Evolutionary conservation across 2,797 vertebrate species (phyloP).

Genomic region (Anolis apletophallus): DNA sequence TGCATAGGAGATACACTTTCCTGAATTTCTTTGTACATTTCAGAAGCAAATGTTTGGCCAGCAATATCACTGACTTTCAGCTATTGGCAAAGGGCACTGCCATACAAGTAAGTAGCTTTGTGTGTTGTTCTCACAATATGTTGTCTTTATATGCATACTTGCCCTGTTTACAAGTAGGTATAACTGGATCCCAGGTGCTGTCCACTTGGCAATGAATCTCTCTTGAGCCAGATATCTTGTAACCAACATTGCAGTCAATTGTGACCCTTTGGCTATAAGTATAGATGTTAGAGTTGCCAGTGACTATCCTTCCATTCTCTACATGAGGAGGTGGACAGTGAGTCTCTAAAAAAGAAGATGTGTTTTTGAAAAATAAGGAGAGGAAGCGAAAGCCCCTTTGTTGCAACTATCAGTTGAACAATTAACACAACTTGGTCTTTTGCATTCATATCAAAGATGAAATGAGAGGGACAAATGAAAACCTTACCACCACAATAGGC

Average conservation of each 20-base stretch:
- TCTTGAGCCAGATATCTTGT: constrained; percentile 49
- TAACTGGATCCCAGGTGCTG: constrained; percentile 1
- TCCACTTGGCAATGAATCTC: constrained; percentile 26
- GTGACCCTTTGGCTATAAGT: constrained; percentile 8
- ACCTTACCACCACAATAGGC: constrained; percentile 65
- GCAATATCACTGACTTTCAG: too few relatives aligned
- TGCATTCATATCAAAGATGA: neutral
- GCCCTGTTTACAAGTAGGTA: constrained; percentile 3
- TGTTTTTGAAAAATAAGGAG: neutral
- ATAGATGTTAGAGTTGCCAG: constrained; percentile 32
- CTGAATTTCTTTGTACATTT: too few relatives aligned
- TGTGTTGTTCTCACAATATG: too few relatives aligned
- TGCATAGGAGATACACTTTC: too few relatives aligned
- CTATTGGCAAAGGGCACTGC: neutral
- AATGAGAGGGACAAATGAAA: neutral
- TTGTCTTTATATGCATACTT: neutral
- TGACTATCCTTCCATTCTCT: neutral
- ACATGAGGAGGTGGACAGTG: constrained; percentile 8
- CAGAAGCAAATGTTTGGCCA: too few relatives aligned
- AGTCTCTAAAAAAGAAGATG: neutral
- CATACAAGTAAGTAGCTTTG: too few relatives aligned
- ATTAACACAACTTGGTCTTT: neutral
- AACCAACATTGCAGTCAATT: constrained; percentile 47
- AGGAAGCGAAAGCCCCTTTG: neutral
- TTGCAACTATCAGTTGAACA: neutral